A percentile compares a stretch with the other conserved stretches of the same genome.
These are phyloP conservation scores for Parnassius smintheus DNA, from an alignment of 2,888 invertebrate species.

Conservation along the genomic window DNA sequence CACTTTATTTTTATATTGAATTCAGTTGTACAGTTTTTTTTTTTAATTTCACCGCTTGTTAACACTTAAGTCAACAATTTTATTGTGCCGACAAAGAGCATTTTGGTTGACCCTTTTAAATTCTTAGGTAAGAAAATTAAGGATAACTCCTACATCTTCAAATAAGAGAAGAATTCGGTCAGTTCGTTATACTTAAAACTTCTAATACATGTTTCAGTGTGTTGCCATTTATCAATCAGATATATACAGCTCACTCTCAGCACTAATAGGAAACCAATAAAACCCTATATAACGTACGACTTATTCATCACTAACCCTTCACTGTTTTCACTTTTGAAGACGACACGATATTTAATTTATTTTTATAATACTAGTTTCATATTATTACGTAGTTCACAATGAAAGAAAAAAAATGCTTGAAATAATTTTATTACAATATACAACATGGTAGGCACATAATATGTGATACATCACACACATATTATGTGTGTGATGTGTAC, in stretches of 20 bases:
- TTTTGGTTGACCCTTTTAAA: too few species aligned
- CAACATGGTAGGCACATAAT: not conserved
- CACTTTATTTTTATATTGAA: too few species aligned
- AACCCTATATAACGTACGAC: conserved; percentile 67
- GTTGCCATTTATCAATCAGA: conserved; percentile 67
- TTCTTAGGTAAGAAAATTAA: not conserved
- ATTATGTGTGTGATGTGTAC: too few species aligned
- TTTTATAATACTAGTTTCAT: too few species aligned
- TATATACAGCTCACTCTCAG: conserved; percentile 70
- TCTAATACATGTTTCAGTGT: conserved; percentile 32
- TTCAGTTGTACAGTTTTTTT: too few species aligned
- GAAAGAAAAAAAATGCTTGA: too few species aligned
- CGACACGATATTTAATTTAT: conserved; percentile 35
- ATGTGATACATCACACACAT: too few species aligned
- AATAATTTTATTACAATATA: too few species aligned
- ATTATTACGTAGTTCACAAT: too few species aligned
- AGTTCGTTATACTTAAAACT: conserved; percentile 40
- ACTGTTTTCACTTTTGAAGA: conserved; percentile 36
- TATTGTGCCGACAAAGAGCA: too few species aligned
- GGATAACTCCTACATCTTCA: not conserved
- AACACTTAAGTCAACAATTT: too few species aligned
- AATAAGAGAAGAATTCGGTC: conserved; percentile 39
- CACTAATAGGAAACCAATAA: conserved; percentile 77
- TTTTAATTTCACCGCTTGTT: too few species aligned
- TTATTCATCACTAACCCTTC: conserved; percentile 65